phyloP scores from a whole-genome alignment of 2,113 vertebrate species.

The Ictalurus punctatus region DNA sequence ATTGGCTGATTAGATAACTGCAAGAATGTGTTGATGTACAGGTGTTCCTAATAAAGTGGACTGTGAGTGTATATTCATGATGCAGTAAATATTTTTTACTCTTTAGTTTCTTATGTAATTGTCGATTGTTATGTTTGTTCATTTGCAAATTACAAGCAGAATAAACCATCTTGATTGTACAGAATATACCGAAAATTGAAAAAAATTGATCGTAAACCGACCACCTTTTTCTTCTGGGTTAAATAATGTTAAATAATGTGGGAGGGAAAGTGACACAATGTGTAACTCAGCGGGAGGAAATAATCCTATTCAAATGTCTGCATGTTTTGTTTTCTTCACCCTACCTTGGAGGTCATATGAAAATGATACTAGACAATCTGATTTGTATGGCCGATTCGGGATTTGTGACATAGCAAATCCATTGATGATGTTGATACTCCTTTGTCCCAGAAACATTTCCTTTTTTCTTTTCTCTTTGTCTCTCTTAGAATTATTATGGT shows the following conservation, averaged over 20 bases:
- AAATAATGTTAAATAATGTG: not conserved
- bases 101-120: too few relatives aligned
- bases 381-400: not conserved
- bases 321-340: not conserved
- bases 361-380: not conserved
- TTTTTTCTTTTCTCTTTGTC: not conserved
- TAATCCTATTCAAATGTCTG: not conserved
- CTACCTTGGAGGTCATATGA: not conserved
- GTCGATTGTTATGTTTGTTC: too few relatives aligned
- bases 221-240: too few relatives aligned
- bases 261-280: not conserved
- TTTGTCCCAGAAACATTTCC: not conserved
- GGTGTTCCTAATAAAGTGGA: too few relatives aligned
- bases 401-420: not conserved
- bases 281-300: not conserved
- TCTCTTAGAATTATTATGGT: not conserved
- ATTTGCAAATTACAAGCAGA: too few relatives aligned
- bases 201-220: too few relatives aligned
- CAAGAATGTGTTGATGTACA: too few relatives aligned
- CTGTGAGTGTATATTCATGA: too few relatives aligned
- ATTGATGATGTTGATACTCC: not conserved
- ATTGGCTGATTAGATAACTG: too few relatives aligned
- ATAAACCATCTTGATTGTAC: too few relatives aligned
- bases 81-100: too few relatives aligned
- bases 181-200: too few relatives aligned